Percentiles rank a stretch among this genome's conserved stretches.
Conservation (phyloP, 2,797 vertebrate species). For the Galagoides demidoff region DNA sequence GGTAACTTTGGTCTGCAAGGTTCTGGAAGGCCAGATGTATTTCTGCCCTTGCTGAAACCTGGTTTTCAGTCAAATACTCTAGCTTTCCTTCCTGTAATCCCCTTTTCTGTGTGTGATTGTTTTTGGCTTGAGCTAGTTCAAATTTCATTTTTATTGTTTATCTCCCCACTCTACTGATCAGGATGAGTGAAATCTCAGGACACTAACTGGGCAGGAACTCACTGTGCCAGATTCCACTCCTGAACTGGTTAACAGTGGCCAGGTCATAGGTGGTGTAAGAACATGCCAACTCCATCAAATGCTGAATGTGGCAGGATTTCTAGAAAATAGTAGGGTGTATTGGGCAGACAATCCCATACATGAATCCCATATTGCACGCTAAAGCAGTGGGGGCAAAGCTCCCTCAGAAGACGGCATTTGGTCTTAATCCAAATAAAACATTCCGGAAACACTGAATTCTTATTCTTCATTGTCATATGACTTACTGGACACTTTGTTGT, state of each 20-base stretch:
- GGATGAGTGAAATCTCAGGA: no score
- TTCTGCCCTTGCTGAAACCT: no score
- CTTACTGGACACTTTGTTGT: background rate
- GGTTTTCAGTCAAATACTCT: no score
- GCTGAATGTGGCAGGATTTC: background rate
- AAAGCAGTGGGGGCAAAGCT: background rate
- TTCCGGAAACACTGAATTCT: background rate
- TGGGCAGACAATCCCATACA: background rate
- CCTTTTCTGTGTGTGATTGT: no score
- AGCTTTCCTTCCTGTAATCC: no score
- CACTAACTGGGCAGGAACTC: no score
- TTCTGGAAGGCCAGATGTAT: no score
- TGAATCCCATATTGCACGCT: background rate
- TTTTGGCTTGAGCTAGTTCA: no score
- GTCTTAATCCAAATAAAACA: background rate
- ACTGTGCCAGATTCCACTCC: background rate
- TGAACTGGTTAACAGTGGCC: background rate
- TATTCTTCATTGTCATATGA: background rate
- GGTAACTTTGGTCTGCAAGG: no score
- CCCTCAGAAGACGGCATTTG: background rate
- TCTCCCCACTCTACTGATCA: no score
- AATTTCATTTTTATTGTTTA: no score
- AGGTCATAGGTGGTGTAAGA: background rate
- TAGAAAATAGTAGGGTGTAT: background rate
- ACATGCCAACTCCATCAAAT: background rate